These are phyloP conservation scores for Autographa gamma DNA, from an alignment of 2,888 invertebrate genomes.

Conservation along the genomic window DNA sequence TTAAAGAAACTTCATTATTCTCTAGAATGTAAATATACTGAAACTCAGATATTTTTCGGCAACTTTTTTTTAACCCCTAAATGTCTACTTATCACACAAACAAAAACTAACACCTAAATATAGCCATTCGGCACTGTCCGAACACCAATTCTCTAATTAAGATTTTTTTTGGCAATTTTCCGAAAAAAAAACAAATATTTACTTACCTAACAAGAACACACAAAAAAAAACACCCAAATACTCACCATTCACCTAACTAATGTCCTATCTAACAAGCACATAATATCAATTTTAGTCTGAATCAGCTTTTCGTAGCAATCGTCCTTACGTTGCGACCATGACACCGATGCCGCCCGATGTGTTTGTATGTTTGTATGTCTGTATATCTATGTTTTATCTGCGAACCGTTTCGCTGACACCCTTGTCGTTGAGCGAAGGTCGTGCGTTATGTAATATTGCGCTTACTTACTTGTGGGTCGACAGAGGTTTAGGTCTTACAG, in stretches of 20 bases:
- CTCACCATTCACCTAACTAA: not conserved
- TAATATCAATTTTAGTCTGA: not conserved
- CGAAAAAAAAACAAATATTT: no score
- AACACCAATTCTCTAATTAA: no score
- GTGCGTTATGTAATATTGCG: conserved; percentile 16
- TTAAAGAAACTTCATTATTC: no score
- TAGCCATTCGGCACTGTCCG: no score
- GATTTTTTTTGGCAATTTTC: no score
- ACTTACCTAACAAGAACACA: no score
- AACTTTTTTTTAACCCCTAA: no score
- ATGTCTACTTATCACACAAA: no score
- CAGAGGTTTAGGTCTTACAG: not conserved
- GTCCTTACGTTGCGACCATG: conserved; percentile 52
- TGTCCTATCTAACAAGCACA: not conserved
- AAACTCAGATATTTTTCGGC: no score
- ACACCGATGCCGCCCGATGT: conserved; percentile 44
- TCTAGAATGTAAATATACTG: no score
- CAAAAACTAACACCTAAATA: no score
- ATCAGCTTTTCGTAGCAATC: conserved; percentile 17
- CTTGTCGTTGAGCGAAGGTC: conserved; percentile 42
- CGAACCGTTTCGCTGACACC: conserved; percentile 49
- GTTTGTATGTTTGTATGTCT: conserved; percentile 24
- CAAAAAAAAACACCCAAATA: not conserved
- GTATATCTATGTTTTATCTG: conserved; percentile 52
- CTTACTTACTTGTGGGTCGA: not conserved